A percentile compares a stretch with the other conserved stretches of the same genome.
phyloP scores from a whole-genome alignment of 2,113 vertebrate genomes.

The Xerus inauris region DNA sequence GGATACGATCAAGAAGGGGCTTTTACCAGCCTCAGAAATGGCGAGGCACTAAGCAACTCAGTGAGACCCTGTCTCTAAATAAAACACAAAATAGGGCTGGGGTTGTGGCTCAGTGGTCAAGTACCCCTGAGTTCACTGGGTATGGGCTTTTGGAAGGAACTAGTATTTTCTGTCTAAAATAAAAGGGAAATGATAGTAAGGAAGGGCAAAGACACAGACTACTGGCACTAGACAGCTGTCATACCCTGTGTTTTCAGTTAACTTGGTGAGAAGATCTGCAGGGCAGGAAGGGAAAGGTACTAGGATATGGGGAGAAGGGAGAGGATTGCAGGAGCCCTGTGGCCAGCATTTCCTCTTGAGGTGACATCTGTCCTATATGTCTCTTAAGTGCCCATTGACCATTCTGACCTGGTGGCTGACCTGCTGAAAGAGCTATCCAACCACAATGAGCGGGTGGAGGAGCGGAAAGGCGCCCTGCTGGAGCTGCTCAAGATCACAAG shows the following conservation, averaged over 20 bases:
- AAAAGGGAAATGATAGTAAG: neutral
- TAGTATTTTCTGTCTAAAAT: neutral
- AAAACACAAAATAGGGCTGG: no score
- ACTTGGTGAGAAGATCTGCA: no score
- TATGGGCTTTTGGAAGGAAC: neutral
- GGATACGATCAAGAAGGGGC: neutral
- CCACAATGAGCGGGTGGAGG: constrained; percentile 97
- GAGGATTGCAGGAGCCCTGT: accelerated
- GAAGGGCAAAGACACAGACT: neutral
- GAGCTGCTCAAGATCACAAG: constrained; percentile 97
- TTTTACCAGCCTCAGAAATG: no score
- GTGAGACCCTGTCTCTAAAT: no score
- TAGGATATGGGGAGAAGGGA: neutral
- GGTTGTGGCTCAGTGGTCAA: no score
- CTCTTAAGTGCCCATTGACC: constrained; percentile 90
- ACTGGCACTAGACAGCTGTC: neutral
- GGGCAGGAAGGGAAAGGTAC: accelerated
- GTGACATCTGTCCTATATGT: constrained; percentile 53
- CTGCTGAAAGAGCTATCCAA: constrained; percentile 98
- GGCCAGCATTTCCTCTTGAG: neutral
- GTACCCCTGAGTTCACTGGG: no score
- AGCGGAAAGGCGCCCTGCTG: constrained; percentile 95
- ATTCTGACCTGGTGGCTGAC: constrained; percentile 97
- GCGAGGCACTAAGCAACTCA: no score
- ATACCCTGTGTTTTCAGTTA: neutral